Evolutionary conservation across 2,113 vertebrate genomes (phyloP).

Genomic region (Percina caprodes): DNA sequence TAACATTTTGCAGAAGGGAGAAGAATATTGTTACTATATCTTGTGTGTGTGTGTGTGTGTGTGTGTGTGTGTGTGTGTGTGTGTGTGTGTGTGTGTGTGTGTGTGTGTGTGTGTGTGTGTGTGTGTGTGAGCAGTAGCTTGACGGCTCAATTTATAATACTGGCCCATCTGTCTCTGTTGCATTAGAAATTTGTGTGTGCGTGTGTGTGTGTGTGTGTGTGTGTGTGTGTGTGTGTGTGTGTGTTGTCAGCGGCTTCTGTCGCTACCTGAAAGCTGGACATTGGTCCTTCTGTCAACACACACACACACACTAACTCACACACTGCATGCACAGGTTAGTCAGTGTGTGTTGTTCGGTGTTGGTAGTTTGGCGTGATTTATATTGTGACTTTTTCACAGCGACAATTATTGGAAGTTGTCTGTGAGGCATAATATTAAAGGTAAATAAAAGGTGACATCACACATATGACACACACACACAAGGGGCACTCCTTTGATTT

Average conservation of each 20-base stretch:
- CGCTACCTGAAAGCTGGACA: constrained; percentile 34
- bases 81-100: too few species aligned
- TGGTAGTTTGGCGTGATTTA: background rate
- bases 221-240: constrained; percentile 21
- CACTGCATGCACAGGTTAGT: background rate
- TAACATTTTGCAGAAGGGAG: too few species aligned
- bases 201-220: constrained; percentile 14
- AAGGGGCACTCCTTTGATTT: too few species aligned
- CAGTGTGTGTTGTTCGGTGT: background rate
- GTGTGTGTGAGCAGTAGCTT: constrained; percentile 13
- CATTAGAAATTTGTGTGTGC: constrained; percentile 44
- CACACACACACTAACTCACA: constrained; percentile 5
- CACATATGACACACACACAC: background rate
- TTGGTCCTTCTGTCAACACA: constrained; percentile 32
- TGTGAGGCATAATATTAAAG: background rate
- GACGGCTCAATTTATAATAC: constrained; percentile 51
- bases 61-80: too few species aligned
- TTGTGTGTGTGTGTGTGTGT: too few species aligned
- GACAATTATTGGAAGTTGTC: background rate
- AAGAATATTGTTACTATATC: too few species aligned
- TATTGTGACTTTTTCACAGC: background rate
- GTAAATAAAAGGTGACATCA: background rate
- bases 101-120: too few species aligned
- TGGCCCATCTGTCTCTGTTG: constrained; percentile 54
- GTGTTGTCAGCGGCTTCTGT: constrained; percentile 11